Evolutionary conservation across 1,140 invertebrate species (phyloP).

Genomic region (Drosophila guanche): DNA sequence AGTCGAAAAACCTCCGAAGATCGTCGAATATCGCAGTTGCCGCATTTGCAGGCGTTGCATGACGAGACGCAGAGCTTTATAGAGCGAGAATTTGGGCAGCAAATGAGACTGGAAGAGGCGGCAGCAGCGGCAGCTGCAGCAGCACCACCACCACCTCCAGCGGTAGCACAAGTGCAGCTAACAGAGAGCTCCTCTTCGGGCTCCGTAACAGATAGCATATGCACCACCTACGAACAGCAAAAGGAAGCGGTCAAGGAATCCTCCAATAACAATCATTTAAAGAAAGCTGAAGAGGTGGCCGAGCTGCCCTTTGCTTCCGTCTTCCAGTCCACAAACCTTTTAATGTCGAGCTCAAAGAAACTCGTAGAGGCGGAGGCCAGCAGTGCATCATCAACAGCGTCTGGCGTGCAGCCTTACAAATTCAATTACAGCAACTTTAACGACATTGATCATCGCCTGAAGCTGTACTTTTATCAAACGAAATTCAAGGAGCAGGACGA

Average conservation of each 20-base stretch:
- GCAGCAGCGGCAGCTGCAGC: neutral
- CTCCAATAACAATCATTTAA: slow-evolving; percentile 26
- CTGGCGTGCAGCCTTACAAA: slow-evolving; percentile 74
- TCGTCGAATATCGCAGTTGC: slow-evolving; percentile 57
- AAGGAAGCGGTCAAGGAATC: slow-evolving; percentile 22
- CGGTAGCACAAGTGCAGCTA: slow-evolving; percentile 70
- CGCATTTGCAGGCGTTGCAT: slow-evolving; percentile 52
- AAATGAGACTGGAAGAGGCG: slow-evolving; percentile 17
- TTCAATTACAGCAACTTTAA: slow-evolving; percentile 86
- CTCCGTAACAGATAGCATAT: slow-evolving; percentile 87
- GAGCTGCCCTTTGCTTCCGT: slow-evolving; percentile 49
- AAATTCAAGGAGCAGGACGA: slow-evolving; percentile 86
- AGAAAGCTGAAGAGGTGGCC: slow-evolving; percentile 48
- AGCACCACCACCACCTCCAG: slow-evolving; percentile 9
- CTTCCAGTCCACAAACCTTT: slow-evolving; percentile 76
- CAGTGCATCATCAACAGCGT: neutral
- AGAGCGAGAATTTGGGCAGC: slow-evolving; percentile 53
- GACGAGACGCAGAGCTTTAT: slow-evolving; percentile 66
- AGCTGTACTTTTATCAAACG: slow-evolving; percentile 85
- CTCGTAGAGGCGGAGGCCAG: slow-evolving; percentile 50
- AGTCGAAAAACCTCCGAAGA: slow-evolving; percentile 79
- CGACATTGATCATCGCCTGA: slow-evolving; percentile 86
- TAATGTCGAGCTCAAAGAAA: slow-evolving; percentile 79
- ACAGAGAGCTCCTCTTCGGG: slow-evolving; percentile 88
- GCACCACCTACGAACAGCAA: slow-evolving; percentile 86